Evolutionary conservation across 2,113 vertebrate species (phyloP).

Genomic region (Rhegmatorhina hoffmannsi): DNA sequence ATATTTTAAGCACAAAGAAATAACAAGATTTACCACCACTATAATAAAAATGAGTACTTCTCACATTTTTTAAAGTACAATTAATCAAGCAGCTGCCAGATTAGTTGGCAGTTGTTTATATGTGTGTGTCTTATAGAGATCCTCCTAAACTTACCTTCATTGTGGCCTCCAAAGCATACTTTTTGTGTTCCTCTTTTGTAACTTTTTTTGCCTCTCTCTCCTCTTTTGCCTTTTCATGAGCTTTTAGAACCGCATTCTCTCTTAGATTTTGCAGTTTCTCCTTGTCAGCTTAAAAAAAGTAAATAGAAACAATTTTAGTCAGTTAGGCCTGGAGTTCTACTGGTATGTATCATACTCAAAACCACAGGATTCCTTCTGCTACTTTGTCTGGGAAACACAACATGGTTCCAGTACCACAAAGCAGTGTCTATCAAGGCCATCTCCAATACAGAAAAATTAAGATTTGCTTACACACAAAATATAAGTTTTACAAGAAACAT

Average conservation of each 20-base stretch:
- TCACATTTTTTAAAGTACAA: not conserved
- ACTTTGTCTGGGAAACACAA: not conserved
- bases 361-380: not conserved
- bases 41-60: not conserved
- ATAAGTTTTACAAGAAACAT: not conserved
- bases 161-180: conserved; percentile 84
- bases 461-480: not conserved
- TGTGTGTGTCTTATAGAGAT: not conserved
- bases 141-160: conserved; percentile 82
- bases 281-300: conserved; percentile 76
- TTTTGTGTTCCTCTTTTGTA: conserved; percentile 79
- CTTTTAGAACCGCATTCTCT: conserved; percentile 80
- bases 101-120: not conserved
- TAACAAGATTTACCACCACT: not conserved
- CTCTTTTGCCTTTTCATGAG: conserved; percentile 80
- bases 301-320: not conserved
- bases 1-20: not conserved
- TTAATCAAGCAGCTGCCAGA: not conserved
- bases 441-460: not conserved
- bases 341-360: not conserved
- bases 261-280: conserved; percentile 79
- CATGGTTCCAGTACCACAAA: not conserved
- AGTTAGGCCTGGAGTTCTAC: not conserved
- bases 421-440: not conserved
- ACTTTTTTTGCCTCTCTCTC: conserved; percentile 73